Evolutionary conservation across 2,797 vertebrate species (phyloP), one percentile per base, ranked within the genome.

Genomic region (Perodicticus potto): DNA sequence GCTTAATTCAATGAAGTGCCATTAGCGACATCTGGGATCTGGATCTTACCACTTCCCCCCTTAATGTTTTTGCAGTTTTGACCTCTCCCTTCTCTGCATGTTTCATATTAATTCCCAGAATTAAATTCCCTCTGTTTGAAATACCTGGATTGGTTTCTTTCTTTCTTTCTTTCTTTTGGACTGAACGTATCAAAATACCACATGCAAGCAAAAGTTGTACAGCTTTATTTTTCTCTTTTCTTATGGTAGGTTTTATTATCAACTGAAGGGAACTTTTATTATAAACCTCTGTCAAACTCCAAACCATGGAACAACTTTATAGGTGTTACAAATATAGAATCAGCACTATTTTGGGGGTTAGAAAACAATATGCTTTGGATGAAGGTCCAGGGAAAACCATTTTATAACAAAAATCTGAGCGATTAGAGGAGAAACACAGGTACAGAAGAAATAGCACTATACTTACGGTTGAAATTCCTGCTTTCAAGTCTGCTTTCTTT

Each of bases 61-160:
- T 34, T 1, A 40, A 67, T 14, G 10, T 16, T 82, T 55, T 77
- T 87, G 53, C 13, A 40, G 49, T 77, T 74, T 61, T 34, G 4
- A 5, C n/a, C 40, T 83, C 17, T 7, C n/a, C 14, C 10, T 77
- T 29, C 1, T 45, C 11, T 76, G 13, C 4, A n/a, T 45, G 19
- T 53, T 81, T 89, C 37, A 78, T 61, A 32, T 80, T 32, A 94
- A 27, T 37, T 91, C 23, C 32, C 40, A 67, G n/a, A 74, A 81
- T 83, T 92, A 67, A 92, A 85, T 92, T 34, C 4, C 7, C 14
- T 87, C 43, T 61, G 49, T 57, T 95, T 87, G 40, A 90, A 91
- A 80, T 86, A 57, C 27, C 86, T 88, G 37, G 34, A 77, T 65
- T 69, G 27, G 3, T 93, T 53, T 53, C 3, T 53, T 7, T 89